phyloP scores from a whole-genome alignment of 2,888 invertebrate genomes.

The Chaitophorus viminalis region DNA sequence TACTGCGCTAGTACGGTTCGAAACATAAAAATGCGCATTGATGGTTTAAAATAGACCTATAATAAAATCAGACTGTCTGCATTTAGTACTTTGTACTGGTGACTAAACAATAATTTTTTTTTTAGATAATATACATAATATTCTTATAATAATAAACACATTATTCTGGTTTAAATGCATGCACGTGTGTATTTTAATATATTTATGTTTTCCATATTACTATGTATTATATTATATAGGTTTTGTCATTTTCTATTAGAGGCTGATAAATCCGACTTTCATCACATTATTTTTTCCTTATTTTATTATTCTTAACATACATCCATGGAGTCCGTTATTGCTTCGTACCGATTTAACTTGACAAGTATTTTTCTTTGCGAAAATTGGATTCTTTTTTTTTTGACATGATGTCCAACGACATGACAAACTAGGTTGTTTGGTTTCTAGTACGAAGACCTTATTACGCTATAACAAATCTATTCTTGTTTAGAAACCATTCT shows the following conservation, averaged over 20 bases:
- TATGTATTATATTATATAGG: no score
- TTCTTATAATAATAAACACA: neutral
- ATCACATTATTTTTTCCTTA: neutral
- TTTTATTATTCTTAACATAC: neutral
- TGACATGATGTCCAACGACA: neutral
- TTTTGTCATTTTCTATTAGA: conserved; percentile 16
- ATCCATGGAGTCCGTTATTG: neutral
- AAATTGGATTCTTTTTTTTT: conserved; percentile 23
- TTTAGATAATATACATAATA: neutral
- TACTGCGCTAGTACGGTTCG: neutral
- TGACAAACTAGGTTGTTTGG: neutral
- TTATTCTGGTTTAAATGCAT: neutral
- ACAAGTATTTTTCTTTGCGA: conserved; percentile 26
- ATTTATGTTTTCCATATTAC: neutral
- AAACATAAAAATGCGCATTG: neutral
- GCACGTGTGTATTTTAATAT: neutral
- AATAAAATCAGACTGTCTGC: conserved; percentile 19
- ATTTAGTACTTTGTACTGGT: conserved; percentile 42
- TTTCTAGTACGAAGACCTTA: conserved; percentile 41
- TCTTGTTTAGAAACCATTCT: conserved; percentile 42
- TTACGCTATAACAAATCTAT: conserved; percentile 45
- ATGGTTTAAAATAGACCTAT: conserved; percentile 34
- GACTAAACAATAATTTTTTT: conserved; percentile 48
- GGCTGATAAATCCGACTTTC: neutral
- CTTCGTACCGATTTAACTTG: neutral